Evolutionary conservation across 2,113 vertebrate genomes (phyloP).

Genomic region (Diglossa brunneiventris): DNA sequence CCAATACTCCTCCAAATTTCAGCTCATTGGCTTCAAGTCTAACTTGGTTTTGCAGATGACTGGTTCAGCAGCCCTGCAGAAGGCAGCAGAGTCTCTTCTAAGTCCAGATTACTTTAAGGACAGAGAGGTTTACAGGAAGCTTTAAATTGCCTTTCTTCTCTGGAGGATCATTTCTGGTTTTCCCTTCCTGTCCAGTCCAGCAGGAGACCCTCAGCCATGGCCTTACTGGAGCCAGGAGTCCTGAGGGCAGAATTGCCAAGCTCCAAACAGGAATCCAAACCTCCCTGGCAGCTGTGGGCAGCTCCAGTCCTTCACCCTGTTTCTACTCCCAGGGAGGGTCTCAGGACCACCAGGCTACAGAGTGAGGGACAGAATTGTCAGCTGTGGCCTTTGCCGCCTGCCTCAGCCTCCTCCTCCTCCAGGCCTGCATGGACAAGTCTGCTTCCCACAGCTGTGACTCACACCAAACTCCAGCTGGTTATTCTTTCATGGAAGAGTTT

Average conservation of each 20-base stretch:
- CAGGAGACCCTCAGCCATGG: neutral
- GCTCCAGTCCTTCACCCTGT: neutral
- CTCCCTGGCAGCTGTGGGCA: neutral
- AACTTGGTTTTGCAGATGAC: neutral
- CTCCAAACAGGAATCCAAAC: neutral
- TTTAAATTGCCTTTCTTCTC: neutral
- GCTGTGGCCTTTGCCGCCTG: neutral
- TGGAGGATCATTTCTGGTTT: neutral
- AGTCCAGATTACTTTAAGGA: neutral
- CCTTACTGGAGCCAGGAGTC: neutral
- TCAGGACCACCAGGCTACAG: neutral
- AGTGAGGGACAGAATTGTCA: neutral
- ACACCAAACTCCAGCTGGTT: neutral
- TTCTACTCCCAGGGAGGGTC: fast-evolving
- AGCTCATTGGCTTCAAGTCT: neutral
- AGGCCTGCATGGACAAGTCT: neutral
- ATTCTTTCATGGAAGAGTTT: neutral
- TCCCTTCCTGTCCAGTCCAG: neutral
- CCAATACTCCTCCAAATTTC: neutral
- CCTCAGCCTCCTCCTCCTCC: neutral
- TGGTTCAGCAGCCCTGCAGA: neutral
- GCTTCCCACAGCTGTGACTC: neutral
- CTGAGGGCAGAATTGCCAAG: neutral
- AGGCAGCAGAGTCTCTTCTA: neutral
- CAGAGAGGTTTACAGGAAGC: neutral